phyloP scores from a whole-genome alignment of 53 echinoderm and acorn worm genomes.

The Patiria pectinifera region DNA sequence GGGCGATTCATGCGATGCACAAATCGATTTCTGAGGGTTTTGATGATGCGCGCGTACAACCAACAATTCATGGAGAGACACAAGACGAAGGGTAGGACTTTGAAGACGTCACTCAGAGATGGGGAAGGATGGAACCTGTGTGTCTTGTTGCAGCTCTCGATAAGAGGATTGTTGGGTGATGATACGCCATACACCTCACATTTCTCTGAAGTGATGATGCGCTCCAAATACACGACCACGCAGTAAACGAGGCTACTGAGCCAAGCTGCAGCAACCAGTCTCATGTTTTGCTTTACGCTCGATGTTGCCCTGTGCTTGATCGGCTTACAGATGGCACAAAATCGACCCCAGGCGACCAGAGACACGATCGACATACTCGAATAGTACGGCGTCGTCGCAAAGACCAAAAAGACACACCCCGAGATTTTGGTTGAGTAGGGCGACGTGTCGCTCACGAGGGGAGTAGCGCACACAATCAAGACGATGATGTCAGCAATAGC shows the following conservation, averaged over 20 bases:
- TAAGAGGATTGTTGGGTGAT: neutral
- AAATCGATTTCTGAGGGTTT: neutral
- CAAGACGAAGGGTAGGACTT: neutral
- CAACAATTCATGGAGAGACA: neutral
- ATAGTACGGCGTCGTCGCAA: neutral
- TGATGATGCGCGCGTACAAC: slow-evolving; percentile 5
- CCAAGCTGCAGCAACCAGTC: neutral
- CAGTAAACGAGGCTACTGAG: neutral
- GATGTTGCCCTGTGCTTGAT: neutral
- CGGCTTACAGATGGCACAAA: neutral
- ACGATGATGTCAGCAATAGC: neutral
- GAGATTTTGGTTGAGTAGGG: too few species aligned
- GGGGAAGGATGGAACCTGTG: neutral
- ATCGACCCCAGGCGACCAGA: neutral
- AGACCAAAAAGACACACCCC: too few species aligned
- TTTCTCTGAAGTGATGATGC: neutral
- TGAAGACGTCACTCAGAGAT: neutral
- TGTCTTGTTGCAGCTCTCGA: neutral
- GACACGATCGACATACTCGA: neutral
- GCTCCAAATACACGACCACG: neutral
- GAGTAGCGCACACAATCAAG: neutral
- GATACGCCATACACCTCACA: neutral
- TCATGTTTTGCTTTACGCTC: neutral
- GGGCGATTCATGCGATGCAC: neutral
- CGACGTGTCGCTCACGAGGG: too few species aligned